phyloP scores from a whole-genome alignment of 1,140 invertebrate genomes.

The Samia ricini region DNA sequence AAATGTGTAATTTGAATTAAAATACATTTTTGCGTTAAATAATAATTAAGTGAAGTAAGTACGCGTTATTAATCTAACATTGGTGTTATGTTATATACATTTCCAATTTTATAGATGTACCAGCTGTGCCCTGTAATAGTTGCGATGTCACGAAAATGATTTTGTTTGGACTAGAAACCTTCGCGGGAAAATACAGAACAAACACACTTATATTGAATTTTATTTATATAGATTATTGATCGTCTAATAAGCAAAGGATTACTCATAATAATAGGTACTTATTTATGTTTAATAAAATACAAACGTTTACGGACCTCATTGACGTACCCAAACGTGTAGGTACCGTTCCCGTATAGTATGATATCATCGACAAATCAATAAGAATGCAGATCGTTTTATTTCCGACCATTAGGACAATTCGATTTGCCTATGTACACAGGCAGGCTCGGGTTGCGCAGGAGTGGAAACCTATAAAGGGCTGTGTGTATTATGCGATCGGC shows the following conservation, averaged over 20 bases:
- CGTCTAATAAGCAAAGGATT: not conserved
- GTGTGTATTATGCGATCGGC: slow-evolving; percentile 28
- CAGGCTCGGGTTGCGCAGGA: slow-evolving; percentile 25
- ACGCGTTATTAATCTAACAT: no score
- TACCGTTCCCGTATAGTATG: not conserved
- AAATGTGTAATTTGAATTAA: no score
- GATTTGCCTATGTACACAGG: not conserved
- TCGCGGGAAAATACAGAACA: no score
- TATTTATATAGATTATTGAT: no score
- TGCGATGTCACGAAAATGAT: no score
- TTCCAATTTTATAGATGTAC: no score
- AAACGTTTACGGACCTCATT: not conserved
- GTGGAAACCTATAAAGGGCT: slow-evolving; percentile 31
- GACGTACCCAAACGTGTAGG: not conserved
- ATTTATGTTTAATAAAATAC: not conserved
- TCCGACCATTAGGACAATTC: not conserved
- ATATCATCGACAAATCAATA: not conserved
- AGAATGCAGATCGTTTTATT: not conserved
- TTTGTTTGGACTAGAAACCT: no score
- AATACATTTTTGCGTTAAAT: no score
- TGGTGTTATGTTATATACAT: no score
- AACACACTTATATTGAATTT: no score
- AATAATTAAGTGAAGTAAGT: no score
- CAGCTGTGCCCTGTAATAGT: no score
- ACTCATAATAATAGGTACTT: not conserved